Evolutionary conservation across 2,888 invertebrate genomes (phyloP).

Genomic region (Cataglyphis cursor): DNA sequence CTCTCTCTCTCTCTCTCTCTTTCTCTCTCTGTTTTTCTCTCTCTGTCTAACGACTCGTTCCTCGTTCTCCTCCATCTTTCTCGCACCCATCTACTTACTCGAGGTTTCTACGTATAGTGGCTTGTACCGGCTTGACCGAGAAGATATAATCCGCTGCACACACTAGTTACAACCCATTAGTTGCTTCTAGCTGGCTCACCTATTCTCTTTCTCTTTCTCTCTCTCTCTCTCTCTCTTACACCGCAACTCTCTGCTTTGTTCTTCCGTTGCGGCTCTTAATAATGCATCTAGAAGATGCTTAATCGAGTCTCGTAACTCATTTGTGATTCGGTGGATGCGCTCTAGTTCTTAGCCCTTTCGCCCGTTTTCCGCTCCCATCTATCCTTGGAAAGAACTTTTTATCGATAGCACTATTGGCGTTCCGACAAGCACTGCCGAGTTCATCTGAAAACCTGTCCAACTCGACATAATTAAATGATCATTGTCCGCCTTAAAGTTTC

Average conservation of each 20-base stretch:
- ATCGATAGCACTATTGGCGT: slow-evolving; percentile 51
- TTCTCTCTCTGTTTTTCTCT: slow-evolving; percentile 34
- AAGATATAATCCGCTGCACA: slow-evolving; percentile 75
- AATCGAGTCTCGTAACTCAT: slow-evolving; percentile 76
- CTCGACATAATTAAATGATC: slow-evolving; percentile 71
- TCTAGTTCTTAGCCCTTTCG: slow-evolving; percentile 60
- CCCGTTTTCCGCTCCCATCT: slow-evolving; percentile 14
- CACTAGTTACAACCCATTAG: slow-evolving; percentile 76
- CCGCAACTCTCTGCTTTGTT: slow-evolving; percentile 49
- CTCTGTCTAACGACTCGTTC: slow-evolving; percentile 22
- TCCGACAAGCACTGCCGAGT: slow-evolving; percentile 42
- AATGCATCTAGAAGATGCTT: slow-evolving; percentile 76
- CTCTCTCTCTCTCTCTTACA: slow-evolving; percentile 35
- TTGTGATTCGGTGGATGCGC: slow-evolving; percentile 73
- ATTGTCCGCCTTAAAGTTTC: slow-evolving; percentile 71
- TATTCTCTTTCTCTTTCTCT: slow-evolving; percentile 35
- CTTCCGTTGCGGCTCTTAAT: slow-evolving; percentile 69
- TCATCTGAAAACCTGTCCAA: slow-evolving; percentile 63
- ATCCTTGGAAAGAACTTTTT: slow-evolving; percentile 68
- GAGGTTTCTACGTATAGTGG: slow-evolving; percentile 62
- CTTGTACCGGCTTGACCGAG: slow-evolving; percentile 73
- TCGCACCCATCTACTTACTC: slow-evolving; percentile 35
- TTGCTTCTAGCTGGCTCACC: slow-evolving; percentile 55
- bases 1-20: slow-evolving; percentile 25
- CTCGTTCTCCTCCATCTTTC: slow-evolving; percentile 27